Conservation (phyloP, 2,797 vertebrate genomes). For the Labeo calbasu region DNA sequence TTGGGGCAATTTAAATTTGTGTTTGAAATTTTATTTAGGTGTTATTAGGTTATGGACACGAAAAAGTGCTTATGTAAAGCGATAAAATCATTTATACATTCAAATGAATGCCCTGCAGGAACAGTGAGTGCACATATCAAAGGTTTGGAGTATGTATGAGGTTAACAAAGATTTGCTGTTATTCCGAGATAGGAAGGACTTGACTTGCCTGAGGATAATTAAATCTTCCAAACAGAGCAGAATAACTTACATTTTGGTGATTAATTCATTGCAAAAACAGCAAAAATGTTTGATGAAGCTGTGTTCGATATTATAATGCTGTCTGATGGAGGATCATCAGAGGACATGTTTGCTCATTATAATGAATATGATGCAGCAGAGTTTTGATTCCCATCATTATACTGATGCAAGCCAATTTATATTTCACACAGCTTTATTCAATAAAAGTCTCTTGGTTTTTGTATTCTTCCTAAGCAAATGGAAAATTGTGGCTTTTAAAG, state of each 20-base stretch:
- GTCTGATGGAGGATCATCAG: constrained; percentile 3
- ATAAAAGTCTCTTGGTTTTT: neutral
- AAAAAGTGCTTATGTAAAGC: constrained; percentile 27
- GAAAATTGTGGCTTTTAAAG: neutral
- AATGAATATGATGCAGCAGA: constrained; percentile 3
- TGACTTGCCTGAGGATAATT: constrained; percentile 30
- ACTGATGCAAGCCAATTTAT: neutral
- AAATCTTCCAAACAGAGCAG: constrained; percentile 22
- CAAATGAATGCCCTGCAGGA: constrained; percentile 39
- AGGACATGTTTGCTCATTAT: neutral
- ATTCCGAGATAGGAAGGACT: constrained; percentile 29
- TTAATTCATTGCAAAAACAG: constrained; percentile 28
- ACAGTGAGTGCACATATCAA: constrained; percentile 39
- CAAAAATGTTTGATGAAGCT: neutral
- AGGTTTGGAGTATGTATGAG: constrained; percentile 32
- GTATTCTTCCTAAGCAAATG: neutral
- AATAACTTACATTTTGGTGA: constrained; percentile 21
- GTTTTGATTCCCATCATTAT: neutral
- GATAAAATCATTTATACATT: constrained; percentile 40
- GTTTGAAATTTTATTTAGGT: constrained; percentile 41
- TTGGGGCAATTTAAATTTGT: constrained; percentile 36
- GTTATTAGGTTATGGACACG: constrained; percentile 40
- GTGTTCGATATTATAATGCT: neutral
- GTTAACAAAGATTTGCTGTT: constrained; percentile 42
- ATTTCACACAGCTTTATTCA: neutral